Conservation (phyloP, 2,797 vertebrate genomes). For the Arvicola amphibius region DNA sequence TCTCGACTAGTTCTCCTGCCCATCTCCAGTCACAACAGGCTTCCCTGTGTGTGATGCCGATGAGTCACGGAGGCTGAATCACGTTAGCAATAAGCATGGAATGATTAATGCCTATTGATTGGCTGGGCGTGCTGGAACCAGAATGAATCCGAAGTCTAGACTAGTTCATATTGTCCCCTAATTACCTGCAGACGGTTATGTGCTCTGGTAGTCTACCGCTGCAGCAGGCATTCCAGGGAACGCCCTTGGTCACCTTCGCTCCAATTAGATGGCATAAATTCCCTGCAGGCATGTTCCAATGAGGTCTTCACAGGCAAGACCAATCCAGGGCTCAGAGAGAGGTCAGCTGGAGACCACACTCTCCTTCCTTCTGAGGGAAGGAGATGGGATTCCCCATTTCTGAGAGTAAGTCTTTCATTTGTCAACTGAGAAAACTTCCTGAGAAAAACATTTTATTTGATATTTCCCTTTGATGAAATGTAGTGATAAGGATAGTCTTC, state of each 20-base stretch:
- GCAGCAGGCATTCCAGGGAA: neutral
- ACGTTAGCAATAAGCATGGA: slow-evolving; percentile 17
- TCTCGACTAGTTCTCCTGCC: slow-evolving; percentile 57
- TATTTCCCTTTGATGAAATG: slow-evolving; percentile 35
- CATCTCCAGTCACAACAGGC: slow-evolving; percentile 72
- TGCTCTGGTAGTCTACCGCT: neutral
- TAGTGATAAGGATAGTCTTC: neutral
- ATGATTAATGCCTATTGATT: slow-evolving; percentile 51
- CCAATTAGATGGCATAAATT: neutral
- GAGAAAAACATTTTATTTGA: neutral
- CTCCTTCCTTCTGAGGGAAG: neutral
- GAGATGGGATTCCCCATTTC: neutral
- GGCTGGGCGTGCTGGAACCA: slow-evolving; percentile 6
- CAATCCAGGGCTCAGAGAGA: neutral
- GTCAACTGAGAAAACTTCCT: neutral
- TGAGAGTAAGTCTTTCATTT: neutral
- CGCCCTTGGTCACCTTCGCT: neutral
- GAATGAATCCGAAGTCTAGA: slow-evolving; percentile 52
- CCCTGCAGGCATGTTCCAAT: rapidly evolving
- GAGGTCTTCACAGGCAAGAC: neutral
- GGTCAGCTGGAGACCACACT: neutral
- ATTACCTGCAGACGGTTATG: neutral
- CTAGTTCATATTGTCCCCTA: neutral
- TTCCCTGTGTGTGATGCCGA: slow-evolving; percentile 42
- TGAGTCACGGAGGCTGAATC: slow-evolving; percentile 75